A percentile compares a stretch with the other conserved stretches of the same genome.
Evolutionary conservation across 2,113 vertebrate genomes (phyloP).

Genomic region (Chloropsis cyanopogon): DNA sequence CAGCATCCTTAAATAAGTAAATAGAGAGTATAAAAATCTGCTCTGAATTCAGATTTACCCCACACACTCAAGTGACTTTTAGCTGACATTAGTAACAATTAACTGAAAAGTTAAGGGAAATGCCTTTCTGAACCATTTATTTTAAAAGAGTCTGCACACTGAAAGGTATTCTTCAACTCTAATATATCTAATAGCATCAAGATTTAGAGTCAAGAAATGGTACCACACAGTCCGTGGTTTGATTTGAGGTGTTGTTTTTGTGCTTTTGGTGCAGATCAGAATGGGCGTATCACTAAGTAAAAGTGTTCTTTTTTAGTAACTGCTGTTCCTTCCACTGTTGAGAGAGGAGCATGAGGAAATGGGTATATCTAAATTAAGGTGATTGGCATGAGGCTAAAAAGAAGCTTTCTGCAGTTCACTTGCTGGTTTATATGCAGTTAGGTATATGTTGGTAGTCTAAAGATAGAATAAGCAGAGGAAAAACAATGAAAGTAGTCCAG

Average conservation of each 20-base stretch:
- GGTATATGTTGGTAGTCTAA: background rate
- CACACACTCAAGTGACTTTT: background rate
- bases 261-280: background rate
- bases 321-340: background rate
- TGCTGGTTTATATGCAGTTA: background rate
- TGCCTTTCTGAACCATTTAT: background rate
- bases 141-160: background rate
- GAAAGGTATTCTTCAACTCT: background rate
- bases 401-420: background rate
- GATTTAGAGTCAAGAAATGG: background rate
- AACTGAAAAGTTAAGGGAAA: background rate
- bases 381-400: background rate
- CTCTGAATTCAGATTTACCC: background rate
- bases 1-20: background rate
- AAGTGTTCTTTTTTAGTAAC: background rate
- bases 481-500: background rate
- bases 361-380: background rate
- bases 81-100: background rate
- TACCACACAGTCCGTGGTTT: rapidly evolving
- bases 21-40: background rate
- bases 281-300: background rate
- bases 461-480: background rate
- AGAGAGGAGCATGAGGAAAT: background rate
- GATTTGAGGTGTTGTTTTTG: background rate
- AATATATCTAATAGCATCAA: background rate